A percentile compares a stretch with the other conserved stretches of the same genome.
Evolutionary conservation across 2,797 vertebrate species (phyloP).

Genomic region (Enteromius mattozi): DNA sequence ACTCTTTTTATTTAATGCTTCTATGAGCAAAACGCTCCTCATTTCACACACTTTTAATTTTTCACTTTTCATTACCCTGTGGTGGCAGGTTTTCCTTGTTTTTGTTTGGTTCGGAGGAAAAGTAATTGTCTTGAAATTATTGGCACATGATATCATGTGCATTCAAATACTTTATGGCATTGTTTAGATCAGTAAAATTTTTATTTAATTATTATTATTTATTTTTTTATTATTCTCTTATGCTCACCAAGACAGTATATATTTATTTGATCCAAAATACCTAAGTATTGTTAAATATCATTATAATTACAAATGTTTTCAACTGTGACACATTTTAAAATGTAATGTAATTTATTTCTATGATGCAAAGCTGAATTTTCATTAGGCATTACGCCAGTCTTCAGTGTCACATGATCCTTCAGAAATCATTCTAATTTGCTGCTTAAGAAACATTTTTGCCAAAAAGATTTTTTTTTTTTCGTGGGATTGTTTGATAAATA

Average conservation of each 20-base stretch:
- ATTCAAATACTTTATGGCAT: neutral
- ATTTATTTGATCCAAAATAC: neutral
- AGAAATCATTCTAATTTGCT: neutral
- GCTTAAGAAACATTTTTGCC: neutral
- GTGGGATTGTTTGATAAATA: neutral
- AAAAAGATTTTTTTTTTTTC: neutral
- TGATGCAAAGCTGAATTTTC: neutral
- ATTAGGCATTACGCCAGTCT: neutral
- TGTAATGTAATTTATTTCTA: neutral
- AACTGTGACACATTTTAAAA: neutral
- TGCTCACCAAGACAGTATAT: neutral
- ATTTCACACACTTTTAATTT: conserved; percentile 29
- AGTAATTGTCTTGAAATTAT: neutral
- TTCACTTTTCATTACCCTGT: conserved; percentile 1
- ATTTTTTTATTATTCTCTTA: neutral
- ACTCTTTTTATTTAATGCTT: conserved; percentile 30
- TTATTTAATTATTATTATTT: neutral
- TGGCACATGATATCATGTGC: neutral
- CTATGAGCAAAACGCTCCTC: neutral
- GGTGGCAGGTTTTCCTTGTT: neutral
- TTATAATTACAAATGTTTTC: neutral
- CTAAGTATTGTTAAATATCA: neutral
- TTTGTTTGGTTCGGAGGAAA: neutral
- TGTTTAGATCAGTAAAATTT: neutral
- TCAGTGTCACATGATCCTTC: neutral